Evolutionary conservation across 2,888 invertebrate species (phyloP), one percentile per base, ranked within the genome.

Genomic region (Onthophagus sagittarius): DNA sequence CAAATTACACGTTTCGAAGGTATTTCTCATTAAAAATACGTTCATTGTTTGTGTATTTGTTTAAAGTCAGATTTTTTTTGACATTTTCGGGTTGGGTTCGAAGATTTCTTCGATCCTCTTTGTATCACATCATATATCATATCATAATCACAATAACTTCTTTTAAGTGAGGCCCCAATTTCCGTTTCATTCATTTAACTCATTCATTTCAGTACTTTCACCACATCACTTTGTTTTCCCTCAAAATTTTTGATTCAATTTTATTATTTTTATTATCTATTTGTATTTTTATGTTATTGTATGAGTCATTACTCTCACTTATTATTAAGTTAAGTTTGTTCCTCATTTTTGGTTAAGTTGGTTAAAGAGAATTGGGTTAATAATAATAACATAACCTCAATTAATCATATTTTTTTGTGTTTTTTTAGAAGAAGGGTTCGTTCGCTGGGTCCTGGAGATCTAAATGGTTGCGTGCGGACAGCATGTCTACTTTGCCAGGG

Each of bases 401-500:
- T 14, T 39, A 15, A n/a, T 15, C 7, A 62, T 14, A 15, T 62
- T 65, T 75, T 71, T 73, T 14, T 67, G 9, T 65, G 5, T 15
- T 73, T 77, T 87, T 86, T 74, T 83, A 90, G 90, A 87, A 87
- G 88, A 87, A 89, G 87, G 90, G 90, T 90, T 90, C 91, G 92
- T 92, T 92, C 92, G 89, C 89, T 90, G 92, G 91, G 92, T 90
- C 88, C 88, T 88, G 89, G 88, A 88, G 87, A 89, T 91, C 91
- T 92, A 92, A 92, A 95, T 95, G 95, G 93, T 93, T 94, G 93
- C 92, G 93, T 93, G 93, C 92, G 92, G 93, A 93, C 95, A 95
- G 94, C 92, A 96, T 96, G 95, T 95, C 95, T 93, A 93, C 95
- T 93, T 92, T 93, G 92, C 93, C 95, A 89, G 94, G 94, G 92